phyloP scores from a whole-genome alignment of 2,797 vertebrate genomes.

The Tapirus indicus region DNA sequence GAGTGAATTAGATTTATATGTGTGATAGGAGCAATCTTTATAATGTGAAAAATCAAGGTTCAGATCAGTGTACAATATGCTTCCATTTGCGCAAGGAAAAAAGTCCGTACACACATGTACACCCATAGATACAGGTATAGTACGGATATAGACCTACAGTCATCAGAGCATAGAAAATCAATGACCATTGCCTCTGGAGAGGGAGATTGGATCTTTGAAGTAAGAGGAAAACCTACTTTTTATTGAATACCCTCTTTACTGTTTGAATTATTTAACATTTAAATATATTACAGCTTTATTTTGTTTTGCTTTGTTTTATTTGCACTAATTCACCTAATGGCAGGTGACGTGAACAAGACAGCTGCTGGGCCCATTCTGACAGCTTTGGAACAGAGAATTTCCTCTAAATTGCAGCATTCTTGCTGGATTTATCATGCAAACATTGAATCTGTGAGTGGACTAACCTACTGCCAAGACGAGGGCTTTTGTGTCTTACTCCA shows the following conservation, averaged over 20 bases:
- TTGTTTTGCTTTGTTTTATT: constrained; percentile 27
- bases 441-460: background rate
- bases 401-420: background rate
- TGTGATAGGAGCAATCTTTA: background rate
- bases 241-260: background rate
- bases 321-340: background rate
- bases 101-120: background rate
- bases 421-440: background rate
- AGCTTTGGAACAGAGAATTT: background rate
- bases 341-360: background rate
- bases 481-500: background rate
- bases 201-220: background rate
- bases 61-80: background rate
- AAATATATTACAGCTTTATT: background rate
- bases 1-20: background rate
- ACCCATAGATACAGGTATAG: background rate
- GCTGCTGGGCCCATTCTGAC: background rate
- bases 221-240: background rate
- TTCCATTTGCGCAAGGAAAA: constrained; percentile 12
- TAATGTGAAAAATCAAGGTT: background rate
- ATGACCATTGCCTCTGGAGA: background rate
- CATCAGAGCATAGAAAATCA: background rate
- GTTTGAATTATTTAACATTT: background rate
- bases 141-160: background rate
- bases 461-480: background rate